These are phyloP conservation scores for Tetragonisca angustula DNA, from an alignment of 2,888 invertebrate species.

Conservation along the genomic window DNA sequence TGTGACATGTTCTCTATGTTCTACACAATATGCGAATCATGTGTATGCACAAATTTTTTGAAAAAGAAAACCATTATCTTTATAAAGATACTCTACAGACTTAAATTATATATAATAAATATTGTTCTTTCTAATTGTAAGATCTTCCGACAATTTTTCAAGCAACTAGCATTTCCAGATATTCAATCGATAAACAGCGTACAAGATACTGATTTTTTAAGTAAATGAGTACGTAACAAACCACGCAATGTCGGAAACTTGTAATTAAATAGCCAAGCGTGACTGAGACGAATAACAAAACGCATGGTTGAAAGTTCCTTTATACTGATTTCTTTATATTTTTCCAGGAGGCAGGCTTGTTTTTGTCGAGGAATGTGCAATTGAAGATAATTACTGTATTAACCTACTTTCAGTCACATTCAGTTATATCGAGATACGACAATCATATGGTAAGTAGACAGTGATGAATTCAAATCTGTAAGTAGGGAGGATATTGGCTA, in stretches of 20 bases:
- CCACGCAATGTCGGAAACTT: too few species aligned
- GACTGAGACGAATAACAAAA: background rate
- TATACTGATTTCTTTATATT: constrained; percentile 30
- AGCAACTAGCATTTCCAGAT: too few species aligned
- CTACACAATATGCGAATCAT: too few species aligned
- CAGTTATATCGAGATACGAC: constrained; percentile 53
- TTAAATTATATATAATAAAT: too few species aligned
- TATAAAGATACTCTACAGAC: too few species aligned
- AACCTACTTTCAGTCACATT: constrained; percentile 72
- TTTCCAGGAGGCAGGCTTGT: constrained; percentile 7
- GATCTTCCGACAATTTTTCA: too few species aligned
- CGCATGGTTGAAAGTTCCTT: constrained; percentile 17
- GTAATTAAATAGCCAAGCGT: background rate
- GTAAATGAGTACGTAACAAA: background rate
- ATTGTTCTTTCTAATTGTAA: too few species aligned
- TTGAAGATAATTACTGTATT: constrained; percentile 70
- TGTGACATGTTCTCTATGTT: too few species aligned
- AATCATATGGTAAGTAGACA: background rate
- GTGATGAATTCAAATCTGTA: background rate
- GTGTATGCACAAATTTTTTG: too few species aligned
- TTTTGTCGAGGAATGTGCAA: constrained; percentile 23
- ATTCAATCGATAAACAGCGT: too few species aligned
- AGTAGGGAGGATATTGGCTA: background rate
- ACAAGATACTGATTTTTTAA: background rate
- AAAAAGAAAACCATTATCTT: too few species aligned